phyloP scores from a whole-genome alignment of 2,797 vertebrate species.

The Pteronotus mesoamericanus region DNA sequence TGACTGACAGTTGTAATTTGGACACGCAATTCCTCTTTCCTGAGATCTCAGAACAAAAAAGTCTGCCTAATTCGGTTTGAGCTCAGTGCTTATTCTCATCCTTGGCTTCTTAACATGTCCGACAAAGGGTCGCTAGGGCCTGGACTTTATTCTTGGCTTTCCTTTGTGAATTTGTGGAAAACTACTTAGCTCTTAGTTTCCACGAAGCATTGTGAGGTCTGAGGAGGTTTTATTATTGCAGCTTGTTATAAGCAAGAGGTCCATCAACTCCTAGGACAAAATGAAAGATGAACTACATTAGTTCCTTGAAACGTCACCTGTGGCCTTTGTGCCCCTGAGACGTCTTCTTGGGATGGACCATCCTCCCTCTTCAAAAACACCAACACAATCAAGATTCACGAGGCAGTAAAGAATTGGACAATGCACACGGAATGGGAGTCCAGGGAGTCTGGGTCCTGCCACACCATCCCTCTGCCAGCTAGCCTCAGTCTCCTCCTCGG shows the following conservation, averaged over 20 bases:
- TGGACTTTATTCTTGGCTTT: constrained; percentile 8
- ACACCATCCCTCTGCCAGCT: background rate
- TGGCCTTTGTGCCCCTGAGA: background rate
- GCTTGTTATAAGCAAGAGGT: background rate
- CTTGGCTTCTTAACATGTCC: background rate
- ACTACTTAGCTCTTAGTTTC: background rate
- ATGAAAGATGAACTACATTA: background rate
- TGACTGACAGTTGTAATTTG: background rate
- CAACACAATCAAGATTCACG: background rate
- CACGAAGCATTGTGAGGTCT: background rate
- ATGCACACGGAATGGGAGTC: fast-evolving
- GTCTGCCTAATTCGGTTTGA: background rate
- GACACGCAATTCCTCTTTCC: background rate
- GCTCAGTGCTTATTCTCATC: background rate
- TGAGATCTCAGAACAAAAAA: background rate
- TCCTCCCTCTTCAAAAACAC: background rate
- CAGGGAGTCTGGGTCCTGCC: background rate
- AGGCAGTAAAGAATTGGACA: background rate
- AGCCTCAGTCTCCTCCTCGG: background rate
- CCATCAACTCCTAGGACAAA: background rate
- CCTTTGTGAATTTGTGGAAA: background rate
- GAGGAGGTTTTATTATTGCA: background rate
- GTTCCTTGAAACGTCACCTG: background rate
- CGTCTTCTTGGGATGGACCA: background rate
- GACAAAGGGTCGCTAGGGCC: background rate